Evolutionary conservation across 2,797 vertebrate species (phyloP), one percentile per base, ranked within the genome.

Genomic region (Avahi laniger): DNA sequence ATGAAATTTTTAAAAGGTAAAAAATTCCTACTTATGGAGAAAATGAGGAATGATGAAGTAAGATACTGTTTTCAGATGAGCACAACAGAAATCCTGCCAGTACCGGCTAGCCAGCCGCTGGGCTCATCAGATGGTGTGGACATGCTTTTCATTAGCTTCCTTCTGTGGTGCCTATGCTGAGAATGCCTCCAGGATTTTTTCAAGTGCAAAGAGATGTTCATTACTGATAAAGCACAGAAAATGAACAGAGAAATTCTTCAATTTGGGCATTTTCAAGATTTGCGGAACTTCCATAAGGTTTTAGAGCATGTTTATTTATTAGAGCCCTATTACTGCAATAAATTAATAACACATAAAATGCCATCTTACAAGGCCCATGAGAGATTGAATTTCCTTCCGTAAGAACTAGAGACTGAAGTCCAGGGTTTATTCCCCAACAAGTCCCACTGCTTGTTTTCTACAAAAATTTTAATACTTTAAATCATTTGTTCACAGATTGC

Each of bases 141-240:
- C 2, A 15, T 0, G 0, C 17, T 65, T 81, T 95, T 95, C 80
- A 95, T 76, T 24, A 76, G 43, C 61, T 93, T 65, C 82, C 94
- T 86, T 93, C 63, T 33, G 78, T 38, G 4, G 2, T 2, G 8
- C 52, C 92, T 81, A 89, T 54, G 65, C 50, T 17, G n/a, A 82
- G 75, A 96, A 92, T 0, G 76, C 61, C 90, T 92, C 28, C 10
- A 82, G 85, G 3, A 72, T 81, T 95, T 83, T 63, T 84, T 83
- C 63, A 91, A 92, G 67, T 48, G 65, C 83, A 82, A 83, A 88
- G 88, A 92, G 48, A 89, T 87, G 92, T 91, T 82, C 41, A n/a
- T 78, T 93, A 69, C n/a, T 96, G 88, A 91, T 46, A 92, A 94
- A 94, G 92, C 65, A 57, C 86, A 83, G 69, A 78, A 43, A 89